Evolutionary conservation across 1,140 invertebrate genomes (phyloP).

Genomic region (Mya arenaria): DNA sequence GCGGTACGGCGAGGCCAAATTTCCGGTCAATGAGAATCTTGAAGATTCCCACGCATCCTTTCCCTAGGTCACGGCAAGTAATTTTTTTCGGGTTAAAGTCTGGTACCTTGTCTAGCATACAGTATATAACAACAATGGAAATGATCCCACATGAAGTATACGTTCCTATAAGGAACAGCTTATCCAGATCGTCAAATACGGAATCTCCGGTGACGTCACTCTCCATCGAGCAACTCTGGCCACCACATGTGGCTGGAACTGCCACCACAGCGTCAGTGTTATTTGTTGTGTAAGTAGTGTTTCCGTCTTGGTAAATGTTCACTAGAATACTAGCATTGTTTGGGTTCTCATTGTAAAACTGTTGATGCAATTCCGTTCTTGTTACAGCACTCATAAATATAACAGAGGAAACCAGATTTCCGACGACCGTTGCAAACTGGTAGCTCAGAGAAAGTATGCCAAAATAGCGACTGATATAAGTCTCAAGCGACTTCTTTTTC

Average conservation of each 20-base stretch:
- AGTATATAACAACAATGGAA: conserved; percentile 62
- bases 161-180: conserved; percentile 68
- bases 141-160: conserved; percentile 62
- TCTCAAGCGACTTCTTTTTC: conserved; percentile 55
- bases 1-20: conserved; percentile 61
- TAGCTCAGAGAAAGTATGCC: conserved; percentile 71
- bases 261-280: background rate
- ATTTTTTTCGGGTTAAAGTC: background rate
- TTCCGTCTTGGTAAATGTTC: background rate
- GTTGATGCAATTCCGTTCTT: background rate
- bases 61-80: conserved; percentile 31
- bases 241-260: background rate
- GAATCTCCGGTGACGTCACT: background rate
- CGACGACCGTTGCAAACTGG: conserved; percentile 67
- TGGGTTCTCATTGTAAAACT: background rate
- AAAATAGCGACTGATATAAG: conserved; percentile 68
- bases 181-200: conserved; percentile 43
- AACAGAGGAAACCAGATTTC: conserved; percentile 69
- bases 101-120: conserved; percentile 66
- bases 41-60: conserved; percentile 60
- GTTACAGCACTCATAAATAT: conserved; percentile 52
- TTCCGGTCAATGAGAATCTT: conserved; percentile 60
- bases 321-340: background rate
- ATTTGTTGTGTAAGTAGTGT: background rate
- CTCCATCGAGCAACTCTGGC: background rate